A percentile compares a stretch with the other conserved stretches of the same genome.
Conservation (phyloP, 2,888 invertebrate species). For the Sinopyrophorus schimmeli region DNA sequence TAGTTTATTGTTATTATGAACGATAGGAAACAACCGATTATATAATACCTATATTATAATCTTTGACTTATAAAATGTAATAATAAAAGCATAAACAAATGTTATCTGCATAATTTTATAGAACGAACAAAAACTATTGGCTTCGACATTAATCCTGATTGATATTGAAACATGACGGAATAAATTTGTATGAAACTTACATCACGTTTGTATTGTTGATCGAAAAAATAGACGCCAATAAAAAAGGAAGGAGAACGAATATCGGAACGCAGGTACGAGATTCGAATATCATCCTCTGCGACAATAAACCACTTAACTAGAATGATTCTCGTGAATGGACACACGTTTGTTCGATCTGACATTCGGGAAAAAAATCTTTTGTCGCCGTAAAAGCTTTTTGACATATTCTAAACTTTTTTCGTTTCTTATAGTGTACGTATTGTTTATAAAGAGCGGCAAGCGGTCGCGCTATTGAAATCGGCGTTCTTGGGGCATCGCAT, state of each 20-base stretch:
- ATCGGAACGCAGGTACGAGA: slow-evolving; percentile 30
- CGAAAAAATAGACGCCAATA: slow-evolving; percentile 15
- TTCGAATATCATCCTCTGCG: slow-evolving; percentile 46
- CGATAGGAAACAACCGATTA: too few relatives aligned
- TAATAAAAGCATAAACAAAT: slow-evolving; percentile 20
- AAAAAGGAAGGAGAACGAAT: slow-evolving; percentile 14
- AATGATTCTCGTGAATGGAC: slow-evolving; percentile 55
- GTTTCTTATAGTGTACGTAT: slow-evolving; percentile 44
- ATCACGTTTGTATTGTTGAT: slow-evolving; percentile 22
- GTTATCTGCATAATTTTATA: slow-evolving; percentile 17
- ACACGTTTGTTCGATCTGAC: slow-evolving; percentile 54
- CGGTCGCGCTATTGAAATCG: slow-evolving; percentile 34
- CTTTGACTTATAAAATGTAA: slow-evolving; percentile 5
- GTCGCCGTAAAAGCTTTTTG: slow-evolving; percentile 58
- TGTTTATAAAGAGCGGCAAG: slow-evolving; percentile 37
- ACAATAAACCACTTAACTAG: slow-evolving; percentile 57
- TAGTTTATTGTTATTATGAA: too few relatives aligned
- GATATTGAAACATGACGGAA: slow-evolving; percentile 48
- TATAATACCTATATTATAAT: slow-evolving; percentile 3
- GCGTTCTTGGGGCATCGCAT: slow-evolving; percentile 31
- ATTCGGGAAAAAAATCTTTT: slow-evolving; percentile 52
- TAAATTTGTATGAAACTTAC: slow-evolving; percentile 30
- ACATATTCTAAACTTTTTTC: slow-evolving; percentile 54
- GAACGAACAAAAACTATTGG: slow-evolving; percentile 16
- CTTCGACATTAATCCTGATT: slow-evolving; percentile 53